phyloP scores from a whole-genome alignment of 2,113 vertebrate species.

The Manacus vitellinus region DNA sequence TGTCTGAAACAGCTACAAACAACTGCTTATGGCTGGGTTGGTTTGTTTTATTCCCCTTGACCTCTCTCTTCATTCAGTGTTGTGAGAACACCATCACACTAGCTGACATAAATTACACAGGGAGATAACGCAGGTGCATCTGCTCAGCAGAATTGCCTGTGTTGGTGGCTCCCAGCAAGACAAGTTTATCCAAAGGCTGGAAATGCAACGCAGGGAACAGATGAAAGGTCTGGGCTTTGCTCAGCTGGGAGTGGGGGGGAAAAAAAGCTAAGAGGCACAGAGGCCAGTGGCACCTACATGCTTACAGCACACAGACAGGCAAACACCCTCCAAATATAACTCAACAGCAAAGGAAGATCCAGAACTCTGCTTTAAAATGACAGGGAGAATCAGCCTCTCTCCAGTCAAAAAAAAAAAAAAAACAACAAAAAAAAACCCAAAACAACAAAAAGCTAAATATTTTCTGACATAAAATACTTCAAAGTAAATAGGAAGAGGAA shows the following conservation, averaged over 20 bases:
- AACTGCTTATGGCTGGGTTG: background rate
- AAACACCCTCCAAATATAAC: background rate
- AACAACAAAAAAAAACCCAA: no score
- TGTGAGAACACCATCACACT: background rate
- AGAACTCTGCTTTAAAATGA: background rate
- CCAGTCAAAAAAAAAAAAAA: background rate
- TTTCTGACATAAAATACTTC: background rate
- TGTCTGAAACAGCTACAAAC: background rate
- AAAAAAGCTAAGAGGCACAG: background rate
- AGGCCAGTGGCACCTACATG: background rate
- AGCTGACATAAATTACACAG: background rate
- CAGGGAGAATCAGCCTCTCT: background rate
- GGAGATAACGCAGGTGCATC: background rate
- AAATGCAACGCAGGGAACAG: background rate
- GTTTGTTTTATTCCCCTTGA: background rate
- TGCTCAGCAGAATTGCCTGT: background rate
- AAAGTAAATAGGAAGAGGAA: background rate
- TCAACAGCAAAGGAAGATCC: background rate
- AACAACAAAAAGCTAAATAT: background rate
- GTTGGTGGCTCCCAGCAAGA: background rate
- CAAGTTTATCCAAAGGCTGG: background rate
- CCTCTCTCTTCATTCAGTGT: background rate
- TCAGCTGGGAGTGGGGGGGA: background rate
- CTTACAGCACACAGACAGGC: accelerated
- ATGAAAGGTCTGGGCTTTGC: background rate